Evolutionary conservation across 2,113 vertebrate genomes (phyloP).

Genomic region (Dryoscopus gambensis): DNA sequence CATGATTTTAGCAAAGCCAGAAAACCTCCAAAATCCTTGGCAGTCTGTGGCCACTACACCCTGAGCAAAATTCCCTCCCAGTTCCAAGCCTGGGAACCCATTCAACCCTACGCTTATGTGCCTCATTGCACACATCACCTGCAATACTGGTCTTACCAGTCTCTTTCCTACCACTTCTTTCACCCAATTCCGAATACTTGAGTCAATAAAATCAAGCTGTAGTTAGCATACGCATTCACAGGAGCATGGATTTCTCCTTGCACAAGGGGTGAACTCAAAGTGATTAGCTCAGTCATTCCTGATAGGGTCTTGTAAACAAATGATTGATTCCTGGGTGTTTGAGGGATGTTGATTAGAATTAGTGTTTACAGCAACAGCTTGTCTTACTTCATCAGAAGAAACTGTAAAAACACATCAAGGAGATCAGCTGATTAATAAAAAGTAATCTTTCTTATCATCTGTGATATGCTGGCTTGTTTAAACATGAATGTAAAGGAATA

Average conservation of each 20-base stretch:
- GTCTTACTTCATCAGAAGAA: background rate
- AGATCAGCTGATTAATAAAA: background rate
- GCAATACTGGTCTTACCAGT: background rate
- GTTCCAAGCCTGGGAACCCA: background rate
- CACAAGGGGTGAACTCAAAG: background rate
- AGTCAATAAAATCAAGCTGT: background rate
- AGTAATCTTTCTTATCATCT: background rate
- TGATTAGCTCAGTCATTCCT: background rate
- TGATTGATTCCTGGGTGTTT: background rate
- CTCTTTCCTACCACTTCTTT: background rate
- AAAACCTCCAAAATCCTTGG: background rate
- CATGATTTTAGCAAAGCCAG: background rate
- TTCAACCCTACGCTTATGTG: background rate
- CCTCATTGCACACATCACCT: background rate
- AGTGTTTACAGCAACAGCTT: background rate
- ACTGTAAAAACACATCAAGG: background rate
- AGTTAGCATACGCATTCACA: background rate
- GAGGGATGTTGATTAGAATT: background rate
- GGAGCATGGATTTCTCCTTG: background rate
- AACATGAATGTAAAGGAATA: background rate
- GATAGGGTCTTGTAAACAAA: background rate
- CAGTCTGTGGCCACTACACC: background rate
- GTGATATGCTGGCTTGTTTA: background rate
- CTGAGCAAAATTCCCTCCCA: background rate
- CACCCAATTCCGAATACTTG: background rate